phyloP scores from a whole-genome alignment of 2,888 invertebrate species.

The Vesta saturnalis region DNA sequence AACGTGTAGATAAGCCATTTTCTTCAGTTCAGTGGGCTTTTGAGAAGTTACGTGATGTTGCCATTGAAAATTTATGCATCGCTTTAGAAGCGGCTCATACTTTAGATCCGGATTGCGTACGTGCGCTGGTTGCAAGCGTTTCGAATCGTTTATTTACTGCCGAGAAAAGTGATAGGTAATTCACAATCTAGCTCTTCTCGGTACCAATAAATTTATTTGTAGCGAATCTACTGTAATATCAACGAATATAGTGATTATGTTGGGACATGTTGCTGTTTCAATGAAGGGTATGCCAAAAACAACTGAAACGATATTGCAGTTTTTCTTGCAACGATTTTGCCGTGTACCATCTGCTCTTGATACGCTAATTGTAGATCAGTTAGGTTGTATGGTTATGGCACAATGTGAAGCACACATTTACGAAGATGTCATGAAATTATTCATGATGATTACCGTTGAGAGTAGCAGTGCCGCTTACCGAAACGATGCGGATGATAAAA shows the following conservation, averaged over 20 bases:
- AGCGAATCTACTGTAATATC: slow-evolving; percentile 93
- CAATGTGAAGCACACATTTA: slow-evolving; percentile 86
- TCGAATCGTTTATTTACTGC: slow-evolving; percentile 96
- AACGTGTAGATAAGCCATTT: slow-evolving; percentile 65
- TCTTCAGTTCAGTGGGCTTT: slow-evolving; percentile 77
- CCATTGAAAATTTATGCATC: slow-evolving; percentile 94
- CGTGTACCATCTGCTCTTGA: slow-evolving; percentile 93
- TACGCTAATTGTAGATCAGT: slow-evolving; percentile 94
- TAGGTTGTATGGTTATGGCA: slow-evolving; percentile 98
- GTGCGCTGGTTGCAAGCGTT: slow-evolving; percentile 94
- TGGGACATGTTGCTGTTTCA: slow-evolving; percentile 96
- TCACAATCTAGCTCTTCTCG: background rate
- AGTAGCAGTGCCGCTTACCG: slow-evolving; percentile 83
- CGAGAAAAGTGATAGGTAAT: slow-evolving; percentile 84
- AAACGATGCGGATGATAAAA: slow-evolving; percentile 69
- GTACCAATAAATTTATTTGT: slow-evolving; percentile 48
- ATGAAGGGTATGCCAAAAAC: slow-evolving; percentile 93
- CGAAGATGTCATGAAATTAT: slow-evolving; percentile 98
- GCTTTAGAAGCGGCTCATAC: slow-evolving; percentile 90
- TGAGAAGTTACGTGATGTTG: slow-evolving; percentile 92
- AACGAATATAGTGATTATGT: slow-evolving; percentile 95
- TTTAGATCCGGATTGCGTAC: slow-evolving; percentile 92
- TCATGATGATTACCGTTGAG: slow-evolving; percentile 93
- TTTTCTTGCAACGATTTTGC: slow-evolving; percentile 96
- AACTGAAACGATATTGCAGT: slow-evolving; percentile 93